Evolutionary conservation across 2,797 vertebrate species (phyloP), one percentile per base, ranked within the genome.

Genomic region (Cottoperca gobio): DNA sequence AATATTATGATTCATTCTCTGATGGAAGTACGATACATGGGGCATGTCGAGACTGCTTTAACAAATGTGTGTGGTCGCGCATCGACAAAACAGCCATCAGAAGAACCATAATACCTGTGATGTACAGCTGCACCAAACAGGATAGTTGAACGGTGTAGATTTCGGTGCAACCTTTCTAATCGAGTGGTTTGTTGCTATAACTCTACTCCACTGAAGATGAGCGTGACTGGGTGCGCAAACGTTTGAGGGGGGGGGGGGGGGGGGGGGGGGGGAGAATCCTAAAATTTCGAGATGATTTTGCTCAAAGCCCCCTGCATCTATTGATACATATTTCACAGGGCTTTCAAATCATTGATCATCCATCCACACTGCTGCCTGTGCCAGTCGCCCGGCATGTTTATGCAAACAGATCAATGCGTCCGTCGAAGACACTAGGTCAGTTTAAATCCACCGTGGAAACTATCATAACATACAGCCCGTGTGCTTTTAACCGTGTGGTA

Each of bases 51-150:
- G 46, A 76, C 67, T 31, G 28, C 68, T 55, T 66, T 23, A 71
- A 64, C 50, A 57, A 43, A n/a, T 24, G 28, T 23, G 64, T n/a
- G 49, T 70, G 28, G 33, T 9, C 64, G 58, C 74, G 78, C 81
- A 70, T 75, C 23, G 21, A 78, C 12, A 59, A 78, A 66, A 85
- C 46, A 76, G 86, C 88, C 86, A 81, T 84, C 70, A 59, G 78
- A 89, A 82, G 83, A 91, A 89, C 89, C 88, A 90, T 85, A 70
- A 89, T 76, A 91, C 85, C 91, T 93, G 92, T 93, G 90, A 94
- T 84, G 81, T 89, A 90, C 81, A 91, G 87, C 88, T 83, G 77
- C 87, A 87, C 88, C 87, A 89, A 91, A 88, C 84, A 48, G 64
- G 48, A 70, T 70, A 66, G 62, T 69, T 57, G 72, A 79, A 76